phyloP scores from a whole-genome alignment of 2,113 vertebrate species.

The Pseudopodoces humilis region DNA sequence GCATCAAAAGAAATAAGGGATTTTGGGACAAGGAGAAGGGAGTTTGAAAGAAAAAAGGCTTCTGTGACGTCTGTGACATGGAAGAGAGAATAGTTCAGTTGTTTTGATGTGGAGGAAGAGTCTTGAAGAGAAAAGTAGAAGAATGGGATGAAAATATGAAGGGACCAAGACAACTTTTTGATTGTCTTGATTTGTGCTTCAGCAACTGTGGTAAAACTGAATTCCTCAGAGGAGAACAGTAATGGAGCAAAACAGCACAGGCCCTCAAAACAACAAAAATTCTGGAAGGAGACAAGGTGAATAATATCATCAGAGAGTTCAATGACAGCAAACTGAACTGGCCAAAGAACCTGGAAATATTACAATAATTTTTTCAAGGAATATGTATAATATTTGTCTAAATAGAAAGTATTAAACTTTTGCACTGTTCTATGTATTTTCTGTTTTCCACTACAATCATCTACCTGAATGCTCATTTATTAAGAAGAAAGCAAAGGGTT shows the following conservation, averaged over 20 bases:
- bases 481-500: background rate
- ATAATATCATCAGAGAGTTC: background rate
- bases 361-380: background rate
- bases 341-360: background rate
- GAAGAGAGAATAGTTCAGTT: background rate
- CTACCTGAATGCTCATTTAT: background rate
- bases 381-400: background rate
- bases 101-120: background rate
- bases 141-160: background rate
- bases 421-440: background rate
- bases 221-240: background rate
- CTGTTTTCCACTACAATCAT: background rate
- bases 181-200: background rate
- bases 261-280: background rate
- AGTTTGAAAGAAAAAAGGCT: background rate
- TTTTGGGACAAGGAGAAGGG: background rate
- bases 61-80: background rate
- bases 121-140: background rate
- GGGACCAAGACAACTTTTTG: background rate
- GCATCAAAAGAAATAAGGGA: background rate
- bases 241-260: background rate
- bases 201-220: background rate
- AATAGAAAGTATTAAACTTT: background rate
- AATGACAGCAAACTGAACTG: background rate
- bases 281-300: background rate